Percentiles rank a stretch among this genome's conserved stretches.
Evolutionary conservation across 1,140 invertebrate species (phyloP).

Genomic region (Lepidostoma basale): DNA sequence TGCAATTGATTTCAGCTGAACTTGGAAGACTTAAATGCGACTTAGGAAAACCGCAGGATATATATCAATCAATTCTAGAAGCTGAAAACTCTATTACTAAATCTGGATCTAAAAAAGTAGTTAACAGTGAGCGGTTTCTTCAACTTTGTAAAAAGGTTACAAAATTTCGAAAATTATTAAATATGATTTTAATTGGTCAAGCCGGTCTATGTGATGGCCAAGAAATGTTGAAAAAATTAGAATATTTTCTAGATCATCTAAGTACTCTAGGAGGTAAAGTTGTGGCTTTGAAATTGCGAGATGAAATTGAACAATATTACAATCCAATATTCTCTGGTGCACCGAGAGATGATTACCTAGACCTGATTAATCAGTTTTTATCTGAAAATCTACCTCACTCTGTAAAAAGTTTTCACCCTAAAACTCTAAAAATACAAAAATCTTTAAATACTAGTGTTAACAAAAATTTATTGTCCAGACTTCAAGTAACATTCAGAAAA

Average conservation of each 20-base stretch:
- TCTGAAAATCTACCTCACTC: too few species aligned
- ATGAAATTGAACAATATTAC: slow-evolving; percentile 20
- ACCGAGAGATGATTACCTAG: slow-evolving; percentile 28
- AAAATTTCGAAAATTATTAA: slow-evolving; percentile 20
- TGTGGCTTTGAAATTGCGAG: background rate
- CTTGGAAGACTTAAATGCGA: slow-evolving; percentile 11
- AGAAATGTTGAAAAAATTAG: slow-evolving; percentile 8
- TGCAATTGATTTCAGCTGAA: background rate
- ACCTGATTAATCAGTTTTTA: slow-evolving; percentile 9
- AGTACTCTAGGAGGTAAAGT: background rate
- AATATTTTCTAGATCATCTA: background rate
- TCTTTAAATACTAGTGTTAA: too few species aligned
- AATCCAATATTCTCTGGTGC: slow-evolving; percentile 29
- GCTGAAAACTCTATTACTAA: slow-evolving; percentile 14
- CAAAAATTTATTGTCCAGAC: too few species aligned
- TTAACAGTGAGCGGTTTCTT: background rate
- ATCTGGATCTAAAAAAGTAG: background rate
- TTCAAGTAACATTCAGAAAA: too few species aligned
- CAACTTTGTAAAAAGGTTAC: slow-evolving; percentile 24
- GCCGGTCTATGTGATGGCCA: slow-evolving; percentile 19
- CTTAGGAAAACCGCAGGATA: slow-evolving; percentile 9
- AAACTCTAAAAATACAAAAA: too few species aligned
- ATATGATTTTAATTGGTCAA: slow-evolving; percentile 40
- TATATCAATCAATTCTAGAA: background rate
- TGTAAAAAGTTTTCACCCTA: too few species aligned